These are phyloP conservation scores for Orchesella flavescens DNA, from an alignment of 2,888 invertebrate species.

Conservation along the genomic window DNA sequence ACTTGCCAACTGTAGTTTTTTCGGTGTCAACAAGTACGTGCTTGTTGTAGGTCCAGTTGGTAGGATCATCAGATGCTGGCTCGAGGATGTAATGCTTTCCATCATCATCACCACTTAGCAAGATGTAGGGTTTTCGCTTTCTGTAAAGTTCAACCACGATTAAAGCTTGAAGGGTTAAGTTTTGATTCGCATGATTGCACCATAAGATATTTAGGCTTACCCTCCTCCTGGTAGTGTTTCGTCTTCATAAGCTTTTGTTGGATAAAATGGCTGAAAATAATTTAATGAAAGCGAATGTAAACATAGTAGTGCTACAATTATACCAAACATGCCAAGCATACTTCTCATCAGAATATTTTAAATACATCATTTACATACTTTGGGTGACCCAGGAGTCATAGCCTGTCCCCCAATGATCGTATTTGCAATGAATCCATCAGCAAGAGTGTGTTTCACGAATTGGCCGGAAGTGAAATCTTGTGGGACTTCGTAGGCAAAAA, in stretches of 20 bases:
- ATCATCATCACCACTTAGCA: slow-evolving; percentile 73
- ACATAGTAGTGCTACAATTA: not conserved
- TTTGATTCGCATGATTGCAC: no score
- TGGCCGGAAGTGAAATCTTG: slow-evolving; percentile 69
- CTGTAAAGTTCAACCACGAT: not conserved
- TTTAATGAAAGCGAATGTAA: not conserved
- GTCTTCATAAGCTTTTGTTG: slow-evolving; percentile 69
- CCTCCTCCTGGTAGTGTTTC: slow-evolving; percentile 69
- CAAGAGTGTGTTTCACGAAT: slow-evolving; percentile 68
- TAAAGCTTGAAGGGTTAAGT: no score
- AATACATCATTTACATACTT: slow-evolving; percentile 8
- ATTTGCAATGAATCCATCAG: slow-evolving; percentile 72
- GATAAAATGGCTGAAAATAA: slow-evolving; percentile 71
- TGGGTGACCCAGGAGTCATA: slow-evolving; percentile 73
- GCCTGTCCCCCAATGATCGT: slow-evolving; percentile 70
- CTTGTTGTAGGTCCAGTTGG: slow-evolving; percentile 72
- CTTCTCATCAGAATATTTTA: no score
- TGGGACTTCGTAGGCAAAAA: slow-evolving; percentile 72
- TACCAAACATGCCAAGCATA: not conserved
- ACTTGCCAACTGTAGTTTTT: slow-evolving; percentile 71
- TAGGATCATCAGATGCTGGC: slow-evolving; percentile 70
- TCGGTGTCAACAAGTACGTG: slow-evolving; percentile 72
- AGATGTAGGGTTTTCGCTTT: slow-evolving; percentile 72
- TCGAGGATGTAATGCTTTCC: slow-evolving; percentile 72
- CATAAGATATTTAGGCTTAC: slow-evolving; percentile 41